Base-by-base conservation (phyloP, 2,888 invertebrate genomes). In the Micoletzkya japonica region DNA sequence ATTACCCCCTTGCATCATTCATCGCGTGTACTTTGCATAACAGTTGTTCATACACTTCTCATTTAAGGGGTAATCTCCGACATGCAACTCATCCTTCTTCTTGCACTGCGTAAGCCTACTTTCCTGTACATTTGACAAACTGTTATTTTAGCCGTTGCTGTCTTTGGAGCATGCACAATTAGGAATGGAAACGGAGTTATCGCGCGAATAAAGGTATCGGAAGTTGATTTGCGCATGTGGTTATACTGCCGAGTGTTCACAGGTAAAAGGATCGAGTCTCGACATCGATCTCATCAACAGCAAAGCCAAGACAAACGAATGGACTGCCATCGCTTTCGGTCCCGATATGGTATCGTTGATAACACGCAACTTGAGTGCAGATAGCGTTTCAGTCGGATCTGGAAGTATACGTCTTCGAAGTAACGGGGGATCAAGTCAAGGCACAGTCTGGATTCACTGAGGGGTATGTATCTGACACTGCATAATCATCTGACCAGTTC, bases 321-420 rank as follows among this genome's bases (percentile, higher is more conserved):
- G 64, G 64, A 66, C 64, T 54, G 64, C 64, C 0, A 37, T 66
- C 0, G 64, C 64, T 4, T 66, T 66, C 54, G 64, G 64, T 20
- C 54, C 52, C 28, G 64, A 66, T 37, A 66, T 66, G 64, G 64
- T 66, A 0, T 50, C 50, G 50, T n/a, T 50, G 24, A 50, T 50
- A 20, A 39, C 36, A 59, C 39, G 32, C 32, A 26, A 34, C 57
- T 26, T 32, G 59, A 44, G 20, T 14, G 44, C 30, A 28, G 44
- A 36, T 44, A 39, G 7, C 52, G 39, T 37, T 68, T 14, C 49
- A 68, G 68, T 36, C 26, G 17, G 49, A 68, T 57, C 68, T 68
- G 57, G 68, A 68, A 24, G 36, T 68, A 24, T 68, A 68, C 32
- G 30, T 68, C 32, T 57, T 68, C 58, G 57, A 68, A 3, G 34